Conservation (phyloP, 2,888 invertebrate species). For the Folsomia candida region DNA sequence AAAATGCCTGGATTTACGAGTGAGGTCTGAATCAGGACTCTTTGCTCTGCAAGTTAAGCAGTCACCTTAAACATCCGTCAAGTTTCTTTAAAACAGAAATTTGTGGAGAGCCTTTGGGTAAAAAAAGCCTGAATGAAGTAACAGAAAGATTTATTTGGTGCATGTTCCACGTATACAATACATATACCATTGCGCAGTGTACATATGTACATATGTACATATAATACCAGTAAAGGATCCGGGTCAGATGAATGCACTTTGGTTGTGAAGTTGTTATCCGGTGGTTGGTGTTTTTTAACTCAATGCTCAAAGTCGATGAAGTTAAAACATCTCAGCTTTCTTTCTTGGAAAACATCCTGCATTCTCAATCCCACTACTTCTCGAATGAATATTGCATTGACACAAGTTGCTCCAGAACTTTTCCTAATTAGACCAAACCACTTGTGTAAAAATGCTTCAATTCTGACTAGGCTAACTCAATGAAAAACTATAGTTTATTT, state of each 20-base stretch:
- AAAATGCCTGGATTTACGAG: background rate
- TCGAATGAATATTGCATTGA: too few species aligned
- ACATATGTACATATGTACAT: too few species aligned
- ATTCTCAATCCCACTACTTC: background rate
- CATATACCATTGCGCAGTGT: too few species aligned
- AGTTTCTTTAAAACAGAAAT: background rate
- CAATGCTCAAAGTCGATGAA: background rate
- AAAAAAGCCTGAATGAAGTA: slow-evolving; percentile 1
- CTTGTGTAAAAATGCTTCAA: too few species aligned
- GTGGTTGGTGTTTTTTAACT: background rate
- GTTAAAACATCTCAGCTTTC: background rate
- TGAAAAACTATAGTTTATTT: too few species aligned
- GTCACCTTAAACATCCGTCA: background rate
- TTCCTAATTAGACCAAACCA: too few species aligned
- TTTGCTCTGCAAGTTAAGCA: slow-evolving; percentile 4
- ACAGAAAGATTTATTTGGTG: background rate
- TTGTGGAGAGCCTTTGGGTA: background rate
- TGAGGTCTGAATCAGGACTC: slow-evolving; percentile 4
- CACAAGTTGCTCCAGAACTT: too few species aligned
- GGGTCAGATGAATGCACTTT: background rate
- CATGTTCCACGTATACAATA: too few species aligned
- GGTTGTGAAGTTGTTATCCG: background rate
- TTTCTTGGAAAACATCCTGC: slow-evolving; percentile 4
- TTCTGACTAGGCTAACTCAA: too few species aligned
- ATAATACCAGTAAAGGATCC: too few species aligned